Percentiles rank a stretch among this genome's conserved stretches.
Evolutionary conservation across 2,113 vertebrate genomes (phyloP).

Genomic region (Tetrax tetrax): DNA sequence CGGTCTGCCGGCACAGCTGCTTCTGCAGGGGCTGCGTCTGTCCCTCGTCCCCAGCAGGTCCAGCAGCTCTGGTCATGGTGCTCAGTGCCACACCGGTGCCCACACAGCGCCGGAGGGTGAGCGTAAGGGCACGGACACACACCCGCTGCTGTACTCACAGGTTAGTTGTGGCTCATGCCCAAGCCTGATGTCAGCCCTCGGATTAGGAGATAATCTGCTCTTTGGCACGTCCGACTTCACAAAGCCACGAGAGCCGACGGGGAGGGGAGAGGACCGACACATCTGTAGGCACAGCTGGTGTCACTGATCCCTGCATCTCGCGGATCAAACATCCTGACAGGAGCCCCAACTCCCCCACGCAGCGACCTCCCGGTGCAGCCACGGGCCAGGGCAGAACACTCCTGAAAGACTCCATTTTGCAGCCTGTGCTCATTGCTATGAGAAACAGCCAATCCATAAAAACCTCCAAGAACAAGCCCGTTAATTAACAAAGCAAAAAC

Average conservation of each 20-base stretch:
- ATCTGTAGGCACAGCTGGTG: neutral
- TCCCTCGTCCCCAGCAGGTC: rapidly evolving
- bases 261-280: neutral
- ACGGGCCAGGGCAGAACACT: neutral
- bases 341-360: rapidly evolving
- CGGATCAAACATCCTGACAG: rapidly evolving
- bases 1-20: rapidly evolving
- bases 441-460: neutral
- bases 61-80: neutral
- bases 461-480: neutral
- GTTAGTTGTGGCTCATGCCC: neutral
- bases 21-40: neutral
- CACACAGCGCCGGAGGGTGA: neutral
- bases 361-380: neutral
- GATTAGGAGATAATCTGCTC: conserved; percentile 8
- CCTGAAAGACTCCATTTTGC: neutral
- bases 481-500: neutral
- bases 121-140: neutral
- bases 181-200: neutral
- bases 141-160: neutral
- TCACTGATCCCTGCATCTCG: neutral
- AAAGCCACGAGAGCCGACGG: rapidly evolving
- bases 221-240: rapidly evolving
- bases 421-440: neutral
- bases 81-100: neutral